A percentile compares a stretch with the other conserved stretches of the same genome.
Conservation (phyloP, 2,797 vertebrate genomes). For the Pagetopsis macropterus region DNA sequence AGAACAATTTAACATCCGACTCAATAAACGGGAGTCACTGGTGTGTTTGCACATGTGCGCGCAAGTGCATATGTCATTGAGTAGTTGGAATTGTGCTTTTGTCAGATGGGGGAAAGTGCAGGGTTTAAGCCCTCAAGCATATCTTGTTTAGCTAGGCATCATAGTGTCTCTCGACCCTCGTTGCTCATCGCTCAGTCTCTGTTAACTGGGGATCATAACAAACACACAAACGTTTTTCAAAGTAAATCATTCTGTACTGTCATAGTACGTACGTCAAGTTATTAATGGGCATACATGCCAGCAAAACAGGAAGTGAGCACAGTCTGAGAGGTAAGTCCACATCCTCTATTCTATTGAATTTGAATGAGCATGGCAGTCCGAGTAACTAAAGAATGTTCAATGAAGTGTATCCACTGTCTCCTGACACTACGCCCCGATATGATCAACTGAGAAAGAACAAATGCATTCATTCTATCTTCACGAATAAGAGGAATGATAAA, state of each 20-base stretch:
- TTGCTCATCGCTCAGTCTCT: constrained; percentile 55
- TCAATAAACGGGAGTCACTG: constrained; percentile 73
- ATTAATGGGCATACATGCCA: constrained; percentile 1
- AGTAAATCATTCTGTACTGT: background rate
- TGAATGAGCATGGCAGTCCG: constrained; percentile 28
- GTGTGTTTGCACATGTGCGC: constrained; percentile 54
- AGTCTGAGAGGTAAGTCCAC: constrained; percentile 38
- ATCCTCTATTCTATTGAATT: constrained; percentile 18
- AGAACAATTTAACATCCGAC: constrained; percentile 73
- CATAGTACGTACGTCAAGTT: background rate
- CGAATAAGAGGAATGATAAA: background rate
- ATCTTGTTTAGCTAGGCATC: background rate
- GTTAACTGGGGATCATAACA: constrained; percentile 52
- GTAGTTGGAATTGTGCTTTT: constrained; percentile 41
- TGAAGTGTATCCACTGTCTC: constrained; percentile 15
- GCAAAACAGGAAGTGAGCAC: background rate
- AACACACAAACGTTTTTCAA: constrained; percentile 10
- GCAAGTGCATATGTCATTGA: constrained; percentile 39
- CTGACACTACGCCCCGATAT: background rate
- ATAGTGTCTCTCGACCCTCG: constrained; percentile 10
- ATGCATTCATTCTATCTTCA: constrained; percentile 4
- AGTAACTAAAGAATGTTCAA: constrained; percentile 15
- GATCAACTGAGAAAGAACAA: constrained; percentile 30
- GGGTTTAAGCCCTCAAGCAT: constrained; percentile 27
- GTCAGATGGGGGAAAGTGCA: constrained; percentile 41